These are phyloP conservation scores for Sarcoramphus papa DNA, from an alignment of 2,797 vertebrate species.

Conservation along the genomic window DNA sequence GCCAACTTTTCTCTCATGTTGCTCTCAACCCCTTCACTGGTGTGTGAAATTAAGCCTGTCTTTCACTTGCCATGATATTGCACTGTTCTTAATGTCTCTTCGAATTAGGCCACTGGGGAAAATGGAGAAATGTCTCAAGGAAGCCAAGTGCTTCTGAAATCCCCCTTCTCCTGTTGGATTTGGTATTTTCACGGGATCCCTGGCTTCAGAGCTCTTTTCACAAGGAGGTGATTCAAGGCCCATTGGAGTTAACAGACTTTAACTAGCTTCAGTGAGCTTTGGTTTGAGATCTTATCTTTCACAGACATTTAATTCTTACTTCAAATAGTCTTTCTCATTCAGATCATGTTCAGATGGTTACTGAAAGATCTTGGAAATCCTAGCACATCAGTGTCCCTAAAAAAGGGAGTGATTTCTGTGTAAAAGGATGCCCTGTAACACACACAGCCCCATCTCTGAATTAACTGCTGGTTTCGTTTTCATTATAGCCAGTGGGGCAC, in stretches of 20 bases:
- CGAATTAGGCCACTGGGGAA: background rate
- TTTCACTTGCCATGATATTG: background rate
- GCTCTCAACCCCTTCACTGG: background rate
- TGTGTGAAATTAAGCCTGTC: background rate
- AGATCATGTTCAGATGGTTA: background rate
- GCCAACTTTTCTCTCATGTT: background rate
- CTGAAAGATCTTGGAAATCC: background rate
- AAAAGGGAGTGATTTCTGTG: background rate
- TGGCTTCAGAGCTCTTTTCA: background rate
- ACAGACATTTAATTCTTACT: background rate
- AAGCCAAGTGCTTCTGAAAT: background rate
- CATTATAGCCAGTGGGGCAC: background rate
- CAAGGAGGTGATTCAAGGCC: background rate
- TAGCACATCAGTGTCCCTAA: too few relatives aligned
- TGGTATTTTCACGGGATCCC: background rate
- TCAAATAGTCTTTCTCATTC: slow-evolving; percentile 14
- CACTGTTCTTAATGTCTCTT: background rate
- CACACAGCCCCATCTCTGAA: background rate
- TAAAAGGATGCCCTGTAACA: background rate
- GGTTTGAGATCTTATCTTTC: slow-evolving; percentile 14
- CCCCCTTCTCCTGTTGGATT: background rate
- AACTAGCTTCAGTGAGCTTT: background rate
- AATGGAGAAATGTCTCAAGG: background rate
- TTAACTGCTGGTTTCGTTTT: background rate
- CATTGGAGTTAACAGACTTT: background rate